phyloP scores from a whole-genome alignment of 2,888 invertebrate genomes.

The Notodonta ziczac region DNA sequence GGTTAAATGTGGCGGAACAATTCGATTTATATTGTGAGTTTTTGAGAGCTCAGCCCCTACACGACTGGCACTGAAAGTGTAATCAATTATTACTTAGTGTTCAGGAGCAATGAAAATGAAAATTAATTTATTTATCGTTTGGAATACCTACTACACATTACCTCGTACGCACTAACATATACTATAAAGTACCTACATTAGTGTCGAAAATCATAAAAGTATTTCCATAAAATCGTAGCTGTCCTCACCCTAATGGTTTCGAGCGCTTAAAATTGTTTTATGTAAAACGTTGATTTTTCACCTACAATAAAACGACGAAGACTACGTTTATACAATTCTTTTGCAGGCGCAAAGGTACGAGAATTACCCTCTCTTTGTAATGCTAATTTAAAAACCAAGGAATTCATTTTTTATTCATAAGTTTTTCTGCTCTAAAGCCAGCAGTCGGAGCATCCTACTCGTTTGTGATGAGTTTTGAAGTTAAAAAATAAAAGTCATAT shows the following conservation, averaged over 20 bases:
- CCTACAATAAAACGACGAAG: conserved; percentile 73
- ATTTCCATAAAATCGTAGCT: neutral
- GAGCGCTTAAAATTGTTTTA: conserved; percentile 10
- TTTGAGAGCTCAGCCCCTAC: conserved; percentile 31
- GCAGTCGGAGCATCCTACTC: conserved; percentile 77
- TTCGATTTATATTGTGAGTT: conserved; percentile 45
- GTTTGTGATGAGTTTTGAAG: conserved; percentile 73
- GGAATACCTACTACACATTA: neutral
- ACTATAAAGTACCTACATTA: too few species aligned
- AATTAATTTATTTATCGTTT: neutral
- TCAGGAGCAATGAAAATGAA: conserved; percentile 5
- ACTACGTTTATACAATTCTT: conserved; percentile 75
- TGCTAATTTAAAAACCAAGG: conserved; percentile 84
- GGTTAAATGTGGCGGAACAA: conserved; percentile 55
- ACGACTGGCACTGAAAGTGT: conserved; percentile 10
- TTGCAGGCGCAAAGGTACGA: conserved; percentile 77
- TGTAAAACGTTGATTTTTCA: conserved; percentile 70
- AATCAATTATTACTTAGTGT: conserved; percentile 7
- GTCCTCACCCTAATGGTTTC: neutral
- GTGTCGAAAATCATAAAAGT: too few species aligned
- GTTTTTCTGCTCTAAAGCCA: conserved; percentile 81
- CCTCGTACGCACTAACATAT: too few species aligned
- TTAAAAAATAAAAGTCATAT: conserved; percentile 60
- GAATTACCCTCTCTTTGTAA: conserved; percentile 83
- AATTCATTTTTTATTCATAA: conserved; percentile 85